Base-by-base conservation (phyloP, 2,888 invertebrate genomes). In the Aethes cnicana region DNA sequence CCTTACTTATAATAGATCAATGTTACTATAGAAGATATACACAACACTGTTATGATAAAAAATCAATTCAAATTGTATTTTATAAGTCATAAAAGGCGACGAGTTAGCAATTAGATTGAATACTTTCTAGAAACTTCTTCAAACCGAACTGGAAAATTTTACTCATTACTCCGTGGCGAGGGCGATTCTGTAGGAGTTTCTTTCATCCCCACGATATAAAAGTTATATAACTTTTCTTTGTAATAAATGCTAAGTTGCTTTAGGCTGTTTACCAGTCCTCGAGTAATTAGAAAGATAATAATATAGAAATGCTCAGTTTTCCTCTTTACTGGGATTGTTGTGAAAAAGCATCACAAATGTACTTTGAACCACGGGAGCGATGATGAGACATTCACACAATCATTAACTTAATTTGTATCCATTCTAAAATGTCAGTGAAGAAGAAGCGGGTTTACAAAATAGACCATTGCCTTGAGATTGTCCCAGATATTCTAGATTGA, bases 211-310 rank as follows among this genome's bases (percentile, higher is more conserved):
- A 9, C 43, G 35, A 41, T 48, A 41, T 36, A 50, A 50, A 50
- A 50, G 42, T 50, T 44, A 44, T 71, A 69, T 74, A 72, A 77
- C 68, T 73, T 77, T 75, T 65, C 64, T 61, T 56, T 44, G 44
- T 52, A 52, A 52, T 52, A 43, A 52, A 52, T 37, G 44, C 18
- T 12, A 30, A 44, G 32, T 39, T 52, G 14, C 50, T 25, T 36
- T 4, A 11, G 44, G 44, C 44, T 52, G 43, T 32, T 52, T 52
- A 44, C 37, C 25, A 30, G 25, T 20, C 44, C 17, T 44, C 32
- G 50, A 23, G 36, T 44, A 36, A 44, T 44, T 30, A 50, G 37
- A 25, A 44, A 42, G 35, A 35, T 33, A n/a, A n/a, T n/a, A n/a
- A n/a, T n/a, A 41, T 32, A 32, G 41, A 35, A 43, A 35, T 42